Conservation (phyloP, 2,888 invertebrate species). For the Drosophila neonasuta region DNA sequence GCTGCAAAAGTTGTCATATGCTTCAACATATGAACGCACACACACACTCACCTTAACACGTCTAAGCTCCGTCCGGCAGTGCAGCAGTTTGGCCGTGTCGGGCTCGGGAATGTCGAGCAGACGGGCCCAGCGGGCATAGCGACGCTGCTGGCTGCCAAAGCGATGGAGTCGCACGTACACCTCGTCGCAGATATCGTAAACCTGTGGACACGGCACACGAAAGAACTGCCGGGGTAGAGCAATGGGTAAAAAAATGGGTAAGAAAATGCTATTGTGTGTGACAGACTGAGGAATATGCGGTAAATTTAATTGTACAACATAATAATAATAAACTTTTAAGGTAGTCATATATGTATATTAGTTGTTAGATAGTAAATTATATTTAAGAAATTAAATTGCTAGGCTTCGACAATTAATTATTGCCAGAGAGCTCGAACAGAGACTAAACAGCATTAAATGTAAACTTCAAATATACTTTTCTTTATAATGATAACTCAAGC, state of each 20-base stretch:
- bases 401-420: too few species aligned
- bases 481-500: too few species aligned
- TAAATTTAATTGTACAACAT: neutral
- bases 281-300: neutral
- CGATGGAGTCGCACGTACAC: conserved; percentile 85
- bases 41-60: conserved; percentile 86
- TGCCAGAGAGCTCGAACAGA: too few species aligned
- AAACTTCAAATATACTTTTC: too few species aligned
- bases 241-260: too few species aligned
- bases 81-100: conserved; percentile 90
- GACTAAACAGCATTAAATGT: too few species aligned
- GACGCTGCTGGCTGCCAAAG: conserved; percentile 87
- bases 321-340: too few species aligned
- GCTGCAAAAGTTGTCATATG: conserved; percentile 16
- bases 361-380: too few species aligned
- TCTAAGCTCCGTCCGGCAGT: conserved; percentile 90
- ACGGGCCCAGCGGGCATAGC: conserved; percentile 88
- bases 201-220: conserved; percentile 86
- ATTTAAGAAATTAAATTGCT: too few species aligned
- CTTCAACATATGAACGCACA: neutral
- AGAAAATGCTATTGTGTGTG: neutral
- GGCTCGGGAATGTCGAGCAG: conserved; percentile 93
- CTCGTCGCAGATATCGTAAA: conserved; percentile 88
- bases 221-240: conserved; percentile 83
- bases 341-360: too few species aligned